These are phyloP conservation scores for Apodemia hepburni DNA, from an alignment of 2,888 invertebrate genomes.

Conservation along the genomic window DNA sequence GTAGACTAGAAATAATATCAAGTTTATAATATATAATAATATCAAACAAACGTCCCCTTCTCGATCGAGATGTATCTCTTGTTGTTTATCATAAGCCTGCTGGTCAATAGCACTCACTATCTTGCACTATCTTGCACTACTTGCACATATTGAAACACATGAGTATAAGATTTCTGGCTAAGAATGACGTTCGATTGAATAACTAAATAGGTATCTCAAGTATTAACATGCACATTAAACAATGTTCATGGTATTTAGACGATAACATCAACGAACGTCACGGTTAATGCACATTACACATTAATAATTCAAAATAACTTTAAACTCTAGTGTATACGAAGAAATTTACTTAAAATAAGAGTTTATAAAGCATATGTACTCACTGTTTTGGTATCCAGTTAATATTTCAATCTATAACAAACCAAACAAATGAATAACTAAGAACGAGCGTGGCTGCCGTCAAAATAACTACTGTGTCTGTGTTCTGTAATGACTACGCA, in stretches of 20 bases:
- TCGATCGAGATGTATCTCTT: no score
- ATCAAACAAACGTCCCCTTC: no score
- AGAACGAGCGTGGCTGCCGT: slow-evolving; percentile 4
- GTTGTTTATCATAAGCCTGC: no score
- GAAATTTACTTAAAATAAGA: not conserved
- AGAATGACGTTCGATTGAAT: not conserved
- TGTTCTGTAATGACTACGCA: slow-evolving; percentile 11
- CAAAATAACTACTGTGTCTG: slow-evolving; percentile 14
- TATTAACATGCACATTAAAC: slow-evolving; percentile 3
- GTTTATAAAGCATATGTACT: not conserved
- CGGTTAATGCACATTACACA: not conserved
- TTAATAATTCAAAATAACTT: not conserved
- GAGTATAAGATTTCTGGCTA: not conserved
- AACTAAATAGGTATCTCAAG: not conserved
- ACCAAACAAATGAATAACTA: slow-evolving; percentile 3
- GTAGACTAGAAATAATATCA: no score
- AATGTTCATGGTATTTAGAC: not conserved
- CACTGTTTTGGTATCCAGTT: not conserved
- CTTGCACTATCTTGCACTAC: no score
- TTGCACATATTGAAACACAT: no score
- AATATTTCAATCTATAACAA: slow-evolving; percentile 3
- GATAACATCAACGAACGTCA: not conserved
- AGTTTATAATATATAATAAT: no score
- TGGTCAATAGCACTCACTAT: no score
- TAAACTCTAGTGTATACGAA: not conserved